phyloP scores from a whole-genome alignment of 2,888 invertebrate species.

The Parochlus steinenii region DNA sequence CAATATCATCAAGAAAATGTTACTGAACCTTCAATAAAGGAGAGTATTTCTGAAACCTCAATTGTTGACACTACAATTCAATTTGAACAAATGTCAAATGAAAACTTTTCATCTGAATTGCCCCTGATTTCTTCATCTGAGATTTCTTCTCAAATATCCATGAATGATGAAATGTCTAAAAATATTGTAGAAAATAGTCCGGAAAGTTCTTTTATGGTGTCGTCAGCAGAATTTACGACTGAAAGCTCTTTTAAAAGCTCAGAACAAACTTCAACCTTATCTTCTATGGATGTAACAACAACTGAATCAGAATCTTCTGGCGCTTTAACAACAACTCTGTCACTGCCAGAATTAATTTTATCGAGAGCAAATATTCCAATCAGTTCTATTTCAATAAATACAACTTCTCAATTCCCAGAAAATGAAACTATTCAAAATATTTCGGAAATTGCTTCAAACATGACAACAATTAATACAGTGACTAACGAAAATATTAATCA shows the following conservation, averaged over 20 bases:
- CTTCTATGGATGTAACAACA: not conserved
- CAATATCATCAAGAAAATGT: slow-evolving; percentile 15
- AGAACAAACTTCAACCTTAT: not conserved
- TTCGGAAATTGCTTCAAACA: no score
- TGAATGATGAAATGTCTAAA: no score
- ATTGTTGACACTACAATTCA: not conserved
- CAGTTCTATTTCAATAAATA: not conserved
- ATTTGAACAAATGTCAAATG: no score
- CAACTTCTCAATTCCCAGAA: not conserved
- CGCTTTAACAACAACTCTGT: not conserved
- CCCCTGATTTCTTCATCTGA: no score
- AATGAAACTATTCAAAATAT: not conserved
- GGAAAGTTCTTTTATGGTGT: no score
- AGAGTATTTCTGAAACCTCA: slow-evolving; percentile 4
- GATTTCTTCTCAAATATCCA: no score
- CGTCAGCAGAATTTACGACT: slow-evolving; percentile 4
- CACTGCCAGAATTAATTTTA: not conserved
- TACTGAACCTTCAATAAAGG: slow-evolving; percentile 4
- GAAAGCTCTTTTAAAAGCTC: slow-evolving; percentile 1
- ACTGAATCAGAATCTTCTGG: not conserved
- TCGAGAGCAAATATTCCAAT: not conserved
- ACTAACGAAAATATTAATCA: no score
- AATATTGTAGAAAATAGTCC: no score
- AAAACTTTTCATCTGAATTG: no score
- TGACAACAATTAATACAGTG: no score